Base-by-base conservation (phyloP, 1,140 invertebrate genomes). In the Dinoponera quadriceps region DNA sequence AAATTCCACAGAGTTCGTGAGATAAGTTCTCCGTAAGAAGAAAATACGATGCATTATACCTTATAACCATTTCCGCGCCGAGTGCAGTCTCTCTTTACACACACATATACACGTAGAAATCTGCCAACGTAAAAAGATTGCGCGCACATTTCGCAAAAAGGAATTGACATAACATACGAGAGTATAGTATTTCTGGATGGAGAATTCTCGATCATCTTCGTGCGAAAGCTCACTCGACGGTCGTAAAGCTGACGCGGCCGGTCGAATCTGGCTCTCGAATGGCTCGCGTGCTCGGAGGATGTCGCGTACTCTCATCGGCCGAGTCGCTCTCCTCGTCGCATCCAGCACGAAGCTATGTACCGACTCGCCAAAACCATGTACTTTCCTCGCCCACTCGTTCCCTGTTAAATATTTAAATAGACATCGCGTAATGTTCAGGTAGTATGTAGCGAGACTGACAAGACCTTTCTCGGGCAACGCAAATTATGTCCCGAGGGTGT, bases 401-500 rank as follows among this genome's bases (percentile, higher is more conserved):
- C 25, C 54, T 33, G 73, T 78, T 88, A 86, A 89, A 89, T 88
- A 89, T 88, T 89, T 81, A 44, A 88, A 16, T 25, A 71, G 69
- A 68, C 59, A 22, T 48, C 59, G 38, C 59, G 22, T 14, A 66
- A 81, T 54, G 60, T 18, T 66, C 49, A 51, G 38, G 69, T 68
- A 66, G 57, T 77, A 74, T 66, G 66, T 69, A 78, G 48, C 25
- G 49, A 44, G 57, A 48, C 72, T 62, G 57, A 62, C 63, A 49
- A 82, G 63, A 71, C 44, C 65, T 63, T 80, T 62, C 68, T 69
- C 18, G 48, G 55, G 87, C 75, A 73, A 86, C 49, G 85, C 57
- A 89, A 89, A 89, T 89, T 89, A 85, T 48, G 77, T 82, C 88
- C 73, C 82, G 54, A 60, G 87, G 87, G 77, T 78, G 66, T 89